Percentiles rank a stretch among this genome's conserved stretches.
Evolutionary conservation across 2,888 invertebrate species (phyloP).

Genomic region (Palloptera scutellata): DNA sequence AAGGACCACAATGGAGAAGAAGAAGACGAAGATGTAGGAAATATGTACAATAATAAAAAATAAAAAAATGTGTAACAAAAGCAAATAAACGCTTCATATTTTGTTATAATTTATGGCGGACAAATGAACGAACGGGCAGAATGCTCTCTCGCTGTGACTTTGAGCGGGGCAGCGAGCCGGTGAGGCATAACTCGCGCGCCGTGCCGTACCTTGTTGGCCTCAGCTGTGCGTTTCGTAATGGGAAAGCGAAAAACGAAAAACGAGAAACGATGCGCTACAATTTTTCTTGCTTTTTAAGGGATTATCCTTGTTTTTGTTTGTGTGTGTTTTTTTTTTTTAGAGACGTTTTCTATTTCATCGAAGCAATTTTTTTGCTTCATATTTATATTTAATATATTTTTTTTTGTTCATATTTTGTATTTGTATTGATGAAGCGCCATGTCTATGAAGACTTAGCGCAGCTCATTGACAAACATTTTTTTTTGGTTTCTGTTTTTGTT

Average conservation of each 20-base stretch:
- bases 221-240: conserved; percentile 19
- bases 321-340: conserved; percentile 12
- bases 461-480: conserved; percentile 12
- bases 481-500: background rate
- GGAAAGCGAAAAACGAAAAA: background rate
- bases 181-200: background rate
- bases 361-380: background rate
- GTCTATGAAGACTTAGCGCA: conserved; percentile 28
- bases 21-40: no score
- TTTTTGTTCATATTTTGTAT: background rate
- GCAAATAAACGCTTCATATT: conserved; percentile 33
- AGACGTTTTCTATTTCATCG: background rate
- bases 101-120: conserved; percentile 27
- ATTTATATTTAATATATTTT: background rate
- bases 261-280: background rate
- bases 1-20: background rate
- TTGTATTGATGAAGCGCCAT: conserved; percentile 26
- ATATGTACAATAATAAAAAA: no score
- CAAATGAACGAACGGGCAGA: background rate
- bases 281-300: conserved; percentile 5
- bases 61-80: conserved; percentile 7
- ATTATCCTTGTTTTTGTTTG: conserved; percentile 24
- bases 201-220: conserved; percentile 1
- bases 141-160: background rate
- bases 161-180: background rate